Base-by-base conservation (phyloP, 2,113 vertebrate genomes). In the Talpa occidentalis region DNA sequence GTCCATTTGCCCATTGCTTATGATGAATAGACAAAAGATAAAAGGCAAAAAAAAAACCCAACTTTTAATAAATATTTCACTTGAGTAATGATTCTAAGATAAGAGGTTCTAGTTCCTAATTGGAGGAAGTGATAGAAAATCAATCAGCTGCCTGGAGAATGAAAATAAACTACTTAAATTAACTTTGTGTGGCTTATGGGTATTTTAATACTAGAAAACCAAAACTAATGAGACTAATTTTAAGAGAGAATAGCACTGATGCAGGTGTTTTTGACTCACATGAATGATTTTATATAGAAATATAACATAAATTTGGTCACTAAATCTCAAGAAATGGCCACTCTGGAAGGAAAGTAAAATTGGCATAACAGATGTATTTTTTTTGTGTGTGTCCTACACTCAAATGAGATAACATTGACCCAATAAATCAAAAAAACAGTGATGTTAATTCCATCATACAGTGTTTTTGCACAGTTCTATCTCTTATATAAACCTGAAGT, bases 91-190 rank as follows among this genome's bases (percentile, higher is more conserved):
- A 92, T 91, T 92, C 16, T 30, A 88, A 88, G 28, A 44, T 72
- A 80, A 78, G 80, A 83, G 12, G 2, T 80, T 93, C 32, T 74
- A 64, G 30, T 59, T 95, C 70, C 59, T 96, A 83, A 86, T 62
- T 91, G 73, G 21, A 80, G 32, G 28, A 87, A 72, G 56, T 85
- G 69, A 69, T 84, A 54, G 79, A 90, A 95, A 97, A 91, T 93
- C 76, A 92, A 54, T 81, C 24, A 86, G 66, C 62, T 82, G 60
- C 35, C 3, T 73, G 21, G 47, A 81, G 66, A 89, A 89, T 59
- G 64, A 88, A 97, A 92, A 92, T 90, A 84, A 91, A 94, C n/a
- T 56, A 54, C 52, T 84, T 73, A 93, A 91, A 66, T 90, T 81
- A 74, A 42, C 69, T 91, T 66, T 56, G 3, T 76, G 40, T 89